phyloP scores from a whole-genome alignment of 2,797 vertebrate genomes.

The Scarus forsteni region DNA sequence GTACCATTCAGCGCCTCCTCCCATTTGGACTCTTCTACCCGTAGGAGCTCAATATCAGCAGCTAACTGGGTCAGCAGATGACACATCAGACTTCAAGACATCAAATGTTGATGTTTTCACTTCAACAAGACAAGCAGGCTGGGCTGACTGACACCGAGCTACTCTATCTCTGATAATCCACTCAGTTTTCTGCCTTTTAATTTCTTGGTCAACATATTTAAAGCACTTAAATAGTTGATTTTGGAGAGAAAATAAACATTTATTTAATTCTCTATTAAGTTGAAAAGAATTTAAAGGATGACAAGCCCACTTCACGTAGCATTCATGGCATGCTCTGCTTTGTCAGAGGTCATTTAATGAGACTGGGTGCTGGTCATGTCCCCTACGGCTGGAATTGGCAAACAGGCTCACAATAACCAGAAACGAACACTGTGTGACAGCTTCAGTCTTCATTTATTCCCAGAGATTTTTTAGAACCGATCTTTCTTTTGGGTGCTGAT shows the following conservation, averaged over 20 bases:
- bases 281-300: conserved; percentile 1
- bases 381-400: conserved; percentile 30
- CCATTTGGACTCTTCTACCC: conserved; percentile 15
- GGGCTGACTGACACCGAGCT: conserved; percentile 9
- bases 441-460: neutral
- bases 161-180: conserved; percentile 16
- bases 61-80: conserved; percentile 26
- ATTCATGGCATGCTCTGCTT: neutral
- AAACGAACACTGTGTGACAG: conserved; percentile 28
- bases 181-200: neutral
- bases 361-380: conserved; percentile 13
- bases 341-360: conserved; percentile 36
- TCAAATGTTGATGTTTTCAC: conserved; percentile 41
- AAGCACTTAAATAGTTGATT: too few species aligned
- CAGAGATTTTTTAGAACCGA: neutral
- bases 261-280: neutral
- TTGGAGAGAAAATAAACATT: too few species aligned
- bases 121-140: conserved; percentile 31
- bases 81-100: conserved; percentile 51
- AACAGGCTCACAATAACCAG: conserved; percentile 9
- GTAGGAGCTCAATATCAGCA: conserved; percentile 38
- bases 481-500: neutral
- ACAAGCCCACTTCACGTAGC: neutral
- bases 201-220: too few species aligned
- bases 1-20: conserved; percentile 7